Evolutionary conservation across 2,888 invertebrate genomes (phyloP).

Genomic region (Chironomus riparius): DNA sequence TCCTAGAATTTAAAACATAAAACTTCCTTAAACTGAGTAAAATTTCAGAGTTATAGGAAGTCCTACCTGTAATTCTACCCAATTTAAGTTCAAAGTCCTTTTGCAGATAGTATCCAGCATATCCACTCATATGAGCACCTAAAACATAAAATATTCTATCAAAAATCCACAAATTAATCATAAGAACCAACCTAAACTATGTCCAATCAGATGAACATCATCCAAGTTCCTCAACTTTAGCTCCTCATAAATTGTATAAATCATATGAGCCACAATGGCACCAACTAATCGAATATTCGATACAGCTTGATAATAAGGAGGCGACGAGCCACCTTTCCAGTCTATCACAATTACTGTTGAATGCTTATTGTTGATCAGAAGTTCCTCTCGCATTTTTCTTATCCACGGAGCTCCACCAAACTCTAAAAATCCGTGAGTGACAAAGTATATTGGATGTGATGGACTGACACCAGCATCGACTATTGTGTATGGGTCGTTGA

Average conservation of each 20-base stretch:
- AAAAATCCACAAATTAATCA: neutral
- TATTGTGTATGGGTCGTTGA: slow-evolving; percentile 57
- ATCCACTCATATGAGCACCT: slow-evolving; percentile 76
- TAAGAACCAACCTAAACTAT: slow-evolving; percentile 57
- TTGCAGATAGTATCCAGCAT: slow-evolving; percentile 60
- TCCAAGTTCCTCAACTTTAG: slow-evolving; percentile 49
- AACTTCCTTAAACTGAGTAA: slow-evolving; percentile 38
- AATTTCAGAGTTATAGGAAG: too few relatives aligned
- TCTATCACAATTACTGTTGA: slow-evolving; percentile 72
- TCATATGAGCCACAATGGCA: slow-evolving; percentile 68
- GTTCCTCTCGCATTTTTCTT: slow-evolving; percentile 58
- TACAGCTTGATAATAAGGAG: slow-evolving; percentile 81
- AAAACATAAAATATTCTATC: slow-evolving; percentile 46
- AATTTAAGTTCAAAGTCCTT: slow-evolving; percentile 58
- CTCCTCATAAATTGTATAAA: slow-evolving; percentile 47
- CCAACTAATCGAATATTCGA: slow-evolving; percentile 84
- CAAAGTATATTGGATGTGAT: slow-evolving; percentile 57
- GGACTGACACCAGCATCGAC: slow-evolving; percentile 53
- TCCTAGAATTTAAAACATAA: slow-evolving; percentile 58
- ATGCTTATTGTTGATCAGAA: slow-evolving; percentile 53
- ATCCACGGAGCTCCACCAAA: slow-evolving; percentile 73
- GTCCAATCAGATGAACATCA: slow-evolving; percentile 75
- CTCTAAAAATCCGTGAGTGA: slow-evolving; percentile 83
- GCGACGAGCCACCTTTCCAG: slow-evolving; percentile 78
- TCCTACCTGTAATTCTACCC: slow-evolving; percentile 61